phyloP scores from a whole-genome alignment of 2,797 vertebrate species.

The Rhyacichthys aspro region DNA sequence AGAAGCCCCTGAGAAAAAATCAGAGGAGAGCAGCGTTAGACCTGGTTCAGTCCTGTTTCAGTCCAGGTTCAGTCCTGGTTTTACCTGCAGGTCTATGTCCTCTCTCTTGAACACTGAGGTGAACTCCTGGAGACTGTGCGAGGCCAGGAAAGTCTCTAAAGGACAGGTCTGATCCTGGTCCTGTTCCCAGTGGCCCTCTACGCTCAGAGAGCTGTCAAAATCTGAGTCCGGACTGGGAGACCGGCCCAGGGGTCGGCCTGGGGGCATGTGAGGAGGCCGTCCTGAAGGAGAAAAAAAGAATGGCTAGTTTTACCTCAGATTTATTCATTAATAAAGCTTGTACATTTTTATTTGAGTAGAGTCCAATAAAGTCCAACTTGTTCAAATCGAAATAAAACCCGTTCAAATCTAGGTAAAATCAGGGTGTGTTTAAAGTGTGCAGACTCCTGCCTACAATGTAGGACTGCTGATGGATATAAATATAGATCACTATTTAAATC shows the following conservation, averaged over 20 bases:
- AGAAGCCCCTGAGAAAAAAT: conserved; percentile 75
- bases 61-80: not conserved
- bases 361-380: no score
- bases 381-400: no score
- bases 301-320: no score
- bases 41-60: not conserved
- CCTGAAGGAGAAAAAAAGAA: no score
- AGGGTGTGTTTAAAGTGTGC: no score
- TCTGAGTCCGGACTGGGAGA: conserved; percentile 61
- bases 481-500: no score
- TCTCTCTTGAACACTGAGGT: conserved; percentile 88
- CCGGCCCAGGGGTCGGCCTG: not conserved
- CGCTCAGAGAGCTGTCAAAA: conserved; percentile 88
- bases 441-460: no score
- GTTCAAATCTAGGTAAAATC: no score
- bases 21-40: not conserved
- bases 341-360: no score
- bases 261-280: no score
- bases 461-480: no score
- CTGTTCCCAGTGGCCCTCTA: conserved; percentile 90
- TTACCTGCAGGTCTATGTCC: conserved; percentile 90
- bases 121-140: conserved; percentile 88
- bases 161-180: conserved; percentile 89
- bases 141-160: conserved; percentile 93
- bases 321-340: no score